Evolutionary conservation across 2,113 vertebrate species (phyloP), one percentile per base, ranked within the genome.

Genomic region (Dunckerocampus dactyliophorus): DNA sequence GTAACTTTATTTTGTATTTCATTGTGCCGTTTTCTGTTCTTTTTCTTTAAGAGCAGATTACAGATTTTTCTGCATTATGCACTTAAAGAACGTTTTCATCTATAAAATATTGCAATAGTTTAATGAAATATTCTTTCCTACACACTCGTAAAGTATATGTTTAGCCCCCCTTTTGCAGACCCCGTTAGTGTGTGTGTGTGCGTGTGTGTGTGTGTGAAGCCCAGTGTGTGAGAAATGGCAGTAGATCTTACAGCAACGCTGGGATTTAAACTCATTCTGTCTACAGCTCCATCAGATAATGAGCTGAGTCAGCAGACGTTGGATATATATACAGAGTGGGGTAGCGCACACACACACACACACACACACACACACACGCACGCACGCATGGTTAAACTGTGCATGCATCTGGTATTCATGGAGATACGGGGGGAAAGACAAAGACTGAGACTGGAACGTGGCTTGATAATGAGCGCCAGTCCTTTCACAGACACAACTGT

Each of bases 201-300:
- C 9, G 39, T 21, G 37, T 19, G 20, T 22, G 55, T 48, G 47
- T 48, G 47, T 13, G 17, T 31, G 24, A 24, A 19, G 47, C 47
- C 31, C 61, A 47, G 47, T 20, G n/a, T 7, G 17, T 31, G 15
- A 31, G 15, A 28, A 2, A 19, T 17, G 52, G 39, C 39, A 43
- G 39, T 43, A 43, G 39, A 43, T 43, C 54, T 52, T 61, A 62
- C 54, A 47, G 47, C 34, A 15, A 21, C 13, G 19, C 39, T 22
- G 55, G 82, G 56, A 87, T 89, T 88, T 89, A 88, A 88, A 88
- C 31, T 87, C 84, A 88, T 89, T 88, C 88, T 87, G 89, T 89
- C 89, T 82, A 60, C 47, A 47, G 80, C 74, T 85, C 82, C 85
- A 82, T 82, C 78, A 79, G 80, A 87, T 89, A 87, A 89, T 59